Evolutionary conservation across 1,140 invertebrate genomes (phyloP), one percentile per base, ranked within the genome.

Genomic region (Papilio xuthus): DNA sequence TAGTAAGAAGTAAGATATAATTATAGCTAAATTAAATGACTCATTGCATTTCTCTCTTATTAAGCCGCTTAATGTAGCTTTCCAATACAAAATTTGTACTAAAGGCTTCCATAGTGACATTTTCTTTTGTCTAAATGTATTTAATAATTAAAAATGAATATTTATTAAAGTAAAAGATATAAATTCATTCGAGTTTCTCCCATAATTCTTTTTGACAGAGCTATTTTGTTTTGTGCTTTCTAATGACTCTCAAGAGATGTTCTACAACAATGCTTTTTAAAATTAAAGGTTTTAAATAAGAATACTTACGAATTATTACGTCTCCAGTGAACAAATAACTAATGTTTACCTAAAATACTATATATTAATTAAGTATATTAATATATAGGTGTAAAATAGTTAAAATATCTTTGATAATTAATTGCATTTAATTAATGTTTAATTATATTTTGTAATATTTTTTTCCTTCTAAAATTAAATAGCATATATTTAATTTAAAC

Each of bases 161-260:
- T 32, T 63, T 28, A 63, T 63, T 18, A 67, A 67, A 67, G 60
- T 28, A 28, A 28, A 67, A 28, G 26, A 60, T 32, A 28, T 28
- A 32, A 67, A 53, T 53, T n/a, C 26, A 67, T 28, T 67, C 28
- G 3, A 32, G 26, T 15, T 28, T 67, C 60, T 32, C 23, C 10
- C 26, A 67, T 67, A 28, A 67, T 28, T 67, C 60, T 67, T 67
- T 67, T 32, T 67, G 60, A 67, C 60, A 67, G 60, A 28, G 60
- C 28, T 67, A 67, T 32, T 28, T 67, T 67, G 26, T 18, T 28
- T 67, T 23, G 0, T 13, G 26, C 60, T 26, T 15, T 67, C 26
- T 67, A 67, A 67, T 67, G 60, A 28, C 60, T 67, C 26, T 67
- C 60, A 28, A 32, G 60, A 13, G 60, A 67, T 28, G 15, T 60